Conservation (phyloP, 2,888 invertebrate genomes). For the Dugesia japonica region DNA sequence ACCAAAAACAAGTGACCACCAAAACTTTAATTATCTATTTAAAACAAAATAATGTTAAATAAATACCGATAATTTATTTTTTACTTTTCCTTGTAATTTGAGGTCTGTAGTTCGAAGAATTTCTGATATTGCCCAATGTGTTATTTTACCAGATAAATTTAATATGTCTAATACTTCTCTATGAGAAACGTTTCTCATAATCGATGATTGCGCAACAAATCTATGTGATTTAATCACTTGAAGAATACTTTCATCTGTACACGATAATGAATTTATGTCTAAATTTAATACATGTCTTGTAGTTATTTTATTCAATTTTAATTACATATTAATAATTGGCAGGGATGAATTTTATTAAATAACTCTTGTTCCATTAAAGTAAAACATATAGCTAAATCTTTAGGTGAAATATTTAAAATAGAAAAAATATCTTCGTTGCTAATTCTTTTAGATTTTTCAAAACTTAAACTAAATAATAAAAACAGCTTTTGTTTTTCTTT, state of each 20-base stretch:
- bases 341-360: background rate
- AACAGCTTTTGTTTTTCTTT: background rate
- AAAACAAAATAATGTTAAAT: background rate
- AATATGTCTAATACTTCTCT: background rate
- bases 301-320: background rate
- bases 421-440: background rate
- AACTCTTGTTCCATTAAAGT: background rate
- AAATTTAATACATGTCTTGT: too few relatives aligned
- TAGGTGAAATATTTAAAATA: background rate
- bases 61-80: too few relatives aligned
- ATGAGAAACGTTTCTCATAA: background rate
- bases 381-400: slow-evolving; percentile 14
- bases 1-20: background rate
- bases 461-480: background rate
- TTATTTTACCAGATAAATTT: background rate
- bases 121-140: slow-evolving; percentile 9
- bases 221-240: background rate
- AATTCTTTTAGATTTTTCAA: background rate
- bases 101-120: background rate
- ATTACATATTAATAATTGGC: background rate
- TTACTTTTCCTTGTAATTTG: slow-evolving; percentile 5
- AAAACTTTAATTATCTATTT: background rate
- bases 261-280: background rate
- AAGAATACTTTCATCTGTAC: background rate
- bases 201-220: background rate